Percentiles rank a stretch among this genome's conserved stretches.
These are phyloP conservation scores for Coenonympha arcania DNA, from an alignment of 2,888 invertebrate species.

Conservation along the genomic window DNA sequence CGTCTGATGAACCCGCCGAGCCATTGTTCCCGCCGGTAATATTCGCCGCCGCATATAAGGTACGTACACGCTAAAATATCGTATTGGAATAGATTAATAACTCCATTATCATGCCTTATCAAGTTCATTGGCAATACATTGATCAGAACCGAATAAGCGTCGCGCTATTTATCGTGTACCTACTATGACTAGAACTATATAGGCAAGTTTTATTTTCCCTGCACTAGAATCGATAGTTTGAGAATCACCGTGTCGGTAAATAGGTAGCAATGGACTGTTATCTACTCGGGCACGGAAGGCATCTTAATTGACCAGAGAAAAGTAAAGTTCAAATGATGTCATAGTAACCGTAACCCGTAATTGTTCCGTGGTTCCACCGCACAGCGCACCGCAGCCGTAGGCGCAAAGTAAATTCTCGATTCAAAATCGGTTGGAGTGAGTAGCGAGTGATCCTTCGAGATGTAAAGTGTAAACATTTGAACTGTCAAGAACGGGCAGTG, in stretches of 20 bases:
- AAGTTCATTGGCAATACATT: background rate
- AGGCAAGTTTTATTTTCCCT: background rate
- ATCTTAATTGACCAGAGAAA: conserved; percentile 12
- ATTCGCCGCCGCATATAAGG: conserved; percentile 37
- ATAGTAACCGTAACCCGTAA: conserved; percentile 17
- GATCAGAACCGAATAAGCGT: background rate
- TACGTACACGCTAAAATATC: conserved; percentile 19
- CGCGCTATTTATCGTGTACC: background rate
- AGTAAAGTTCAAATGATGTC: conserved; percentile 12
- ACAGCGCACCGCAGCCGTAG: conserved; percentile 2
- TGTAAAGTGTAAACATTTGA: conserved; percentile 70
- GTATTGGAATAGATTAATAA: conserved; percentile 13
- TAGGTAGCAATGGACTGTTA: conserved; percentile 1
- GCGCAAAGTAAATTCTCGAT: conserved; percentile 19
- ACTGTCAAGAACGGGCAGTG: conserved; percentile 74
- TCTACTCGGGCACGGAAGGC: conserved; percentile 7
- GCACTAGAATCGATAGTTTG: background rate
- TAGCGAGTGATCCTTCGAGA: conserved; percentile 57
- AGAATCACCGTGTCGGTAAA: background rate
- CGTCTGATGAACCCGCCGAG: conserved; percentile 65
- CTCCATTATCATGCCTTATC: background rate
- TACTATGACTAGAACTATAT: background rate
- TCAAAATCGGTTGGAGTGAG: conserved; percentile 36
- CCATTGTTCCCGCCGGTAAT: conserved; percentile 57
- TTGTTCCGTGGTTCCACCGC: background rate